Conservation (phyloP, 2,888 invertebrate species). For the Apamea crenata region DNA sequence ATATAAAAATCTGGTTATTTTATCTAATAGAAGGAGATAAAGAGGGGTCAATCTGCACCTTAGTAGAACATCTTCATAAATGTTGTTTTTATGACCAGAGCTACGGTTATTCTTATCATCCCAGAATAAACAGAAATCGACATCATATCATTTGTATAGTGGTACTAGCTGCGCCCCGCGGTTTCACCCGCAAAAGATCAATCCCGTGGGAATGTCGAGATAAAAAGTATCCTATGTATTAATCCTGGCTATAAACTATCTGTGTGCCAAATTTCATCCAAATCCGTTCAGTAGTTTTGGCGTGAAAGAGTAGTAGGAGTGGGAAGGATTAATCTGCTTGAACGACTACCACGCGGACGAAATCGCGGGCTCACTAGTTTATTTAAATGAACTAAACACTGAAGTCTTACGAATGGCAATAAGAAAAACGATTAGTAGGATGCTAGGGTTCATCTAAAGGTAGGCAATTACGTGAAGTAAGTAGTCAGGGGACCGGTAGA, state of each 20-base stretch:
- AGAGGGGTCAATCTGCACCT: background rate
- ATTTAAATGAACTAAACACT: conserved; percentile 1
- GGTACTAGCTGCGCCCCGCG: background rate
- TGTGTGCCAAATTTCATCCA: no score
- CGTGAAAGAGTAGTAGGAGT: no score
- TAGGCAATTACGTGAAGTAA: conserved; percentile 40
- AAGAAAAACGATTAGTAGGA: conserved; percentile 35
- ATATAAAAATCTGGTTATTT: background rate
- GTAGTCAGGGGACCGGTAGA: conserved; percentile 54
- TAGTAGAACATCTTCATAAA: background rate
- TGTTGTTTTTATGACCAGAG: background rate
- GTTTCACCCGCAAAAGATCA: no score
- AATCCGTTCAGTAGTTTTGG: no score
- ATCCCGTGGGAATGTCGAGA: no score
- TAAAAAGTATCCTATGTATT: no score
- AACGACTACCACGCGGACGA: background rate
- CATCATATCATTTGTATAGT: background rate
- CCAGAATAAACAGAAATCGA: background rate
- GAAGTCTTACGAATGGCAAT: background rate
- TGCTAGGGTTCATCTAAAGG: conserved; percentile 37
- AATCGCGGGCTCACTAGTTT: background rate
- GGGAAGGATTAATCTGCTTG: background rate
- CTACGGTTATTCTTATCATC: background rate
- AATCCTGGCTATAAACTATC: no score
- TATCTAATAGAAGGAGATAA: conserved; percentile 15